These are phyloP conservation scores for Stichodactyla mertensii DNA, from an alignment of 64 coral and sea anemone genomes.

Conservation along the genomic window DNA sequence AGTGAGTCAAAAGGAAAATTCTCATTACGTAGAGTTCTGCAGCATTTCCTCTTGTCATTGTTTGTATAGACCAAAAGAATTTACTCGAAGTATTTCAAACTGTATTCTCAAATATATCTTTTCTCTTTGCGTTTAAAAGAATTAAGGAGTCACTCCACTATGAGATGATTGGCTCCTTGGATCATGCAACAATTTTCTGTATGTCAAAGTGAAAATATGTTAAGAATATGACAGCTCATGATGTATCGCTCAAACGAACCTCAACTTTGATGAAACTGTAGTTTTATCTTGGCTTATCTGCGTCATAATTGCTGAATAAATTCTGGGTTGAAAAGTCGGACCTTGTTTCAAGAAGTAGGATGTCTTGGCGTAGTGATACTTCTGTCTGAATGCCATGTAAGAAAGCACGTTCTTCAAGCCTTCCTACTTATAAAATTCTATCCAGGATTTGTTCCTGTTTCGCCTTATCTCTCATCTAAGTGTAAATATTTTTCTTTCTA, in stretches of 20 bases:
- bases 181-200: background rate
- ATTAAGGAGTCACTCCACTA: background rate
- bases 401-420: background rate
- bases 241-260: no score
- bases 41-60: slow-evolving; percentile 2
- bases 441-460: background rate
- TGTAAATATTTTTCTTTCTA: background rate
- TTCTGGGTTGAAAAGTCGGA: background rate
- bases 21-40: background rate
- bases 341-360: background rate
- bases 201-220: background rate
- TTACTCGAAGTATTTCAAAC: background rate
- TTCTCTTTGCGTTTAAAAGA: background rate
- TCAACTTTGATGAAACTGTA: no score
- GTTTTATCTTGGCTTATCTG: background rate
- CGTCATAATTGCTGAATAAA: background rate
- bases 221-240: no score
- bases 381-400: background rate
- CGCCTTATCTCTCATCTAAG: background rate
- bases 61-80: background rate
- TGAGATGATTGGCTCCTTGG: background rate
- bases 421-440: background rate
- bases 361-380: background rate
- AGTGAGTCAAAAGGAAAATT: background rate
- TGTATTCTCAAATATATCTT: background rate